Conservation (phyloP, 2,888 invertebrate genomes). For the Heliconius erato region DNA sequence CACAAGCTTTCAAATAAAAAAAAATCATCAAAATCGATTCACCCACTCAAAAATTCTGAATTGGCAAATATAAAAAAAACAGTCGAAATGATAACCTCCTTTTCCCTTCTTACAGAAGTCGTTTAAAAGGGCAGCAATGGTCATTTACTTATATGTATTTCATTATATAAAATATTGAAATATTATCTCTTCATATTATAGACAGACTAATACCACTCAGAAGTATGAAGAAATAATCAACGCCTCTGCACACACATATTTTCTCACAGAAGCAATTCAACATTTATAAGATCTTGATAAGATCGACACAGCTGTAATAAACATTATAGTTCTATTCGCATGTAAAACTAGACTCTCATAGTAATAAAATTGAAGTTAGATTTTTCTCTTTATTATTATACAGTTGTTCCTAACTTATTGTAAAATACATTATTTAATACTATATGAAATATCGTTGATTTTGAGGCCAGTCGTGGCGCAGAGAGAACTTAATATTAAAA, state of each 20-base stretch:
- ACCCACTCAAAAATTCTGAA: no score
- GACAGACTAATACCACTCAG: background rate
- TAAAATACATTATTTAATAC: background rate
- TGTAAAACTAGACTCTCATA: slow-evolving; percentile 12
- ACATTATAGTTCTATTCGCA: slow-evolving; percentile 28
- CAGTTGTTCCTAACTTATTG: background rate
- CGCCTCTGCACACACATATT: slow-evolving; percentile 28
- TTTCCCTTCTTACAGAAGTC: no score
- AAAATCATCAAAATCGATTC: no score
- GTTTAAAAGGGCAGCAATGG: background rate
- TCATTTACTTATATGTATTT: background rate
- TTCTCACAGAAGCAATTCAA: slow-evolving; percentile 37
- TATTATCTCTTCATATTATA: background rate
- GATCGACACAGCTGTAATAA: slow-evolving; percentile 21
- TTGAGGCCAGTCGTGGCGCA: no score
- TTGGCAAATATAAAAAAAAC: no score
- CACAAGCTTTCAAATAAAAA: no score
- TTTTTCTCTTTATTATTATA: background rate
- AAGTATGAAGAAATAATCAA: slow-evolving; percentile 30
- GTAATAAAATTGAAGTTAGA: background rate
- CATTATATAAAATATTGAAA: background rate
- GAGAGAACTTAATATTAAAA: background rate
- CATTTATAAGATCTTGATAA: slow-evolving; percentile 32
- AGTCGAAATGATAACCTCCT: no score
- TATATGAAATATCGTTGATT: background rate